These are phyloP conservation scores for Hippasteria phrygiana DNA, from an alignment of 53 echinoderm and acorn worm genomes.

Conservation along the genomic window DNA sequence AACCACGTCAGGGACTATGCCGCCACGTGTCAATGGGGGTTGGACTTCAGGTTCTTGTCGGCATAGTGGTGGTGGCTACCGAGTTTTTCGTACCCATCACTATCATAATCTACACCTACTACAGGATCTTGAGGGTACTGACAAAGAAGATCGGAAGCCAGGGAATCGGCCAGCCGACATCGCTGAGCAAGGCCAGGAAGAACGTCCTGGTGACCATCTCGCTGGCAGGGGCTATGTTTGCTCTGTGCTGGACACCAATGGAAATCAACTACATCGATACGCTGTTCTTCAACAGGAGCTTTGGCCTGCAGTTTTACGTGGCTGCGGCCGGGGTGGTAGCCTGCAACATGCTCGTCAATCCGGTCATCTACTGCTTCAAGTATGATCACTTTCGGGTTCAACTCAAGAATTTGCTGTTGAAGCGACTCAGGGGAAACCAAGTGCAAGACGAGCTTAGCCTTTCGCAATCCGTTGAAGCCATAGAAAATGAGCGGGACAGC, in stretches of 20 bases:
- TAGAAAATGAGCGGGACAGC: too few relatives aligned
- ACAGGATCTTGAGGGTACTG: neutral
- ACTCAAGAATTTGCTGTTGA: neutral
- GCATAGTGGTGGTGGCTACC: neutral
- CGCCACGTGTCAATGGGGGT: neutral
- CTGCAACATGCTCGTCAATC: slow-evolving; percentile 54
- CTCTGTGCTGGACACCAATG: slow-evolving; percentile 41
- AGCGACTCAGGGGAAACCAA: neutral
- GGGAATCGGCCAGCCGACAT: neutral
- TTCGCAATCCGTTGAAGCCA: neutral
- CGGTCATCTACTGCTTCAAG: slow-evolving; percentile 42
- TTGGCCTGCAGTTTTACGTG: neutral
- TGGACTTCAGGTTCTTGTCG: neutral
- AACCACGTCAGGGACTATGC: slow-evolving; percentile 4
- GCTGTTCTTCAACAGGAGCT: neutral
- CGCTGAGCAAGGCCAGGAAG: neutral
- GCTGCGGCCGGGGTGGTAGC: neutral
- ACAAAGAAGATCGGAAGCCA: neutral
- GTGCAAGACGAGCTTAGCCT: neutral
- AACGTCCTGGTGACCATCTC: slow-evolving; percentile 27
- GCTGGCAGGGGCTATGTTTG: neutral
- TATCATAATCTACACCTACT: slow-evolving; percentile 12
- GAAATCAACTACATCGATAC: neutral
- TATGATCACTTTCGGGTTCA: slow-evolving; percentile 17
- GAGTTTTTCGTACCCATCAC: neutral